Conservation (phyloP, 2,888 invertebrate species). For the Altica lythri region DNA sequence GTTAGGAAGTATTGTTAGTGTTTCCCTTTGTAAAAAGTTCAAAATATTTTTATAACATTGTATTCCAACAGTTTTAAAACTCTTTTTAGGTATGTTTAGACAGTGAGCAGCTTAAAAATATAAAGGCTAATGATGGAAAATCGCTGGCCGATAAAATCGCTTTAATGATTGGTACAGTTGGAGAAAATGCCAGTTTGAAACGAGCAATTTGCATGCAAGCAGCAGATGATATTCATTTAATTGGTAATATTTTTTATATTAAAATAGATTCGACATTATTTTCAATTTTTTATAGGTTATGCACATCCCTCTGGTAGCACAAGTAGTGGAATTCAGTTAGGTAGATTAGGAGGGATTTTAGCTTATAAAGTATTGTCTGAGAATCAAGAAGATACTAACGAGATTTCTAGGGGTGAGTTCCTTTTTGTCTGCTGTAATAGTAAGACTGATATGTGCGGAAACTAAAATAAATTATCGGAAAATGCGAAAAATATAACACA, state of each 20-base stretch:
- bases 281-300: conserved; percentile 64
- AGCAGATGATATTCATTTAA: conserved; percentile 56
- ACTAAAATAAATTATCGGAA: too few species aligned
- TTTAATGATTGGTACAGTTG: conserved; percentile 82
- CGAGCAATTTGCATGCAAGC: conserved; percentile 79
- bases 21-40: too few species aligned
- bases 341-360: conserved; percentile 85
- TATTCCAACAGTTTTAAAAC: too few species aligned
- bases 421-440: too few species aligned
- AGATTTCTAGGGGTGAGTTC: conserved; percentile 30
- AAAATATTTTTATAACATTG: too few species aligned
- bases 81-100: conserved; percentile 63
- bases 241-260: conserved; percentile 21
- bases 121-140: conserved; percentile 70
- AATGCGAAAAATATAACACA: too few species aligned
- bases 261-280: neutral
- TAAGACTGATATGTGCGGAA: too few species aligned
- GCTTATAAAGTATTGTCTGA: conserved; percentile 66
- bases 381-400: conserved; percentile 26
- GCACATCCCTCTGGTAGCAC: conserved; percentile 76
- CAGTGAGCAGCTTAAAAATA: conserved; percentile 67
- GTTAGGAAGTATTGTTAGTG: too few species aligned
- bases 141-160: conserved; percentile 81
- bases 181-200: conserved; percentile 85
- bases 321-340: conserved; percentile 62